These are phyloP conservation scores for Argyresthia goedartella DNA, from an alignment of 2,888 invertebrate genomes.

Conservation along the genomic window DNA sequence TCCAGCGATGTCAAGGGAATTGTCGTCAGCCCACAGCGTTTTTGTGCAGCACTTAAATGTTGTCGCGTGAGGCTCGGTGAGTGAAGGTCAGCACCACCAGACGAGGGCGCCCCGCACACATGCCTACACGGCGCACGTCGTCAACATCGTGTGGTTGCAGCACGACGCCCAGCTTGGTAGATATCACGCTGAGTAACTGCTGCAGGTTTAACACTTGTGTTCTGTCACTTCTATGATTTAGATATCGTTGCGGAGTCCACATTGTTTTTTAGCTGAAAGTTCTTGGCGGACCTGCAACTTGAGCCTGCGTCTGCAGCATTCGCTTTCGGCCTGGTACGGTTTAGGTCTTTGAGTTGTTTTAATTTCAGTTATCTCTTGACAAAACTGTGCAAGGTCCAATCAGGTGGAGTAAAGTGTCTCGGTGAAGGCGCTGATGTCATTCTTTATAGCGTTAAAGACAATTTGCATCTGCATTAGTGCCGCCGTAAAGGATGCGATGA, in stretches of 20 bases:
- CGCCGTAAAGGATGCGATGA: not conserved
- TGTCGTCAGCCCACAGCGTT: not conserved
- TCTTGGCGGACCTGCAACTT: not conserved
- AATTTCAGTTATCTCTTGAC: not conserved
- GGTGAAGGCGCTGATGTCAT: not conserved
- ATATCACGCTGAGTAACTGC: not conserved
- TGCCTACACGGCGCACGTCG: not conserved
- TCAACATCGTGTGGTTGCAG: not conserved
- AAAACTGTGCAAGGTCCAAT: not conserved
- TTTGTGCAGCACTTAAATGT: not conserved
- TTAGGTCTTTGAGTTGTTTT: constrained; percentile 1
- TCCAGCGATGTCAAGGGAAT: not conserved
- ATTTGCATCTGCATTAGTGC: not conserved
- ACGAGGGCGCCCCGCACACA: not conserved
- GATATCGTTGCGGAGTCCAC: not conserved
- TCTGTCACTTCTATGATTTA: not conserved
- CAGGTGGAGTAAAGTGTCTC: not conserved
- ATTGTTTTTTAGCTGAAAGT: not conserved
- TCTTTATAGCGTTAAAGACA: not conserved
- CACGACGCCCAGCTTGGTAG: not conserved
- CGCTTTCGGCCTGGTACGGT: not conserved
- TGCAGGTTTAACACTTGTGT: not conserved
- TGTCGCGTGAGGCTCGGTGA: not conserved
- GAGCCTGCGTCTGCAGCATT: not conserved
- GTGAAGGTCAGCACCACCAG: no score